Percentiles rank a stretch among this genome's conserved stretches.
Conservation (phyloP, 2,113 vertebrate species). For the Nothocercus julius region DNA sequence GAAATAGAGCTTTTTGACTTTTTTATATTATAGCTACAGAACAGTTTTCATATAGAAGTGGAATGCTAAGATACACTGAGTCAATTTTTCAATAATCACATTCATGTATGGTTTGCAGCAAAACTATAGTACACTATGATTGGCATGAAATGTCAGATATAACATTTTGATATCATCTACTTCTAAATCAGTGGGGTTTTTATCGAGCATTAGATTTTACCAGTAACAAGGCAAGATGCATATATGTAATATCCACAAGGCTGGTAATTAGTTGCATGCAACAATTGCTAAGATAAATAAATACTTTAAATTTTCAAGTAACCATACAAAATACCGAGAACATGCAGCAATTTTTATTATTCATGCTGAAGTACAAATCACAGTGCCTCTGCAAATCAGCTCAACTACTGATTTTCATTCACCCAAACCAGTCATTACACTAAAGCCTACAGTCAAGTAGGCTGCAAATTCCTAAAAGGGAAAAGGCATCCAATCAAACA, state of each 20-base stretch:
- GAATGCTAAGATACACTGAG: background rate
- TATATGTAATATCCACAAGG: background rate
- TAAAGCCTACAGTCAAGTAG: background rate
- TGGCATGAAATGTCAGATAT: background rate
- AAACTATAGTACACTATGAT: background rate
- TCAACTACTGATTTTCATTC: background rate
- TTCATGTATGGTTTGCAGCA: background rate
- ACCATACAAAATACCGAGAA: background rate
- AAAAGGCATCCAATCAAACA: background rate
- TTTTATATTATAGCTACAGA: background rate
- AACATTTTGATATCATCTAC: background rate
- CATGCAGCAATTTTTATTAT: background rate
- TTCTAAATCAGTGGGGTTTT: background rate
- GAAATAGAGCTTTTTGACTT: background rate
- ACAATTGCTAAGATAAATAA: background rate
- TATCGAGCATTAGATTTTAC: background rate
- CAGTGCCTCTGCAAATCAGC: background rate
- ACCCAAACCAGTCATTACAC: slow-evolving; percentile 12
- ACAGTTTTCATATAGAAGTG: background rate
- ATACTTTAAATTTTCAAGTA: background rate
- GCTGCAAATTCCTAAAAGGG: background rate
- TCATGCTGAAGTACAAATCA: slow-evolving; percentile 37
- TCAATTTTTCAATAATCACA: background rate
- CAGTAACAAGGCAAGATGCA: background rate
- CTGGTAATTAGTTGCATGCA: background rate